Conservation (phyloP, 2,888 invertebrate genomes). For the Lagria hirta region DNA sequence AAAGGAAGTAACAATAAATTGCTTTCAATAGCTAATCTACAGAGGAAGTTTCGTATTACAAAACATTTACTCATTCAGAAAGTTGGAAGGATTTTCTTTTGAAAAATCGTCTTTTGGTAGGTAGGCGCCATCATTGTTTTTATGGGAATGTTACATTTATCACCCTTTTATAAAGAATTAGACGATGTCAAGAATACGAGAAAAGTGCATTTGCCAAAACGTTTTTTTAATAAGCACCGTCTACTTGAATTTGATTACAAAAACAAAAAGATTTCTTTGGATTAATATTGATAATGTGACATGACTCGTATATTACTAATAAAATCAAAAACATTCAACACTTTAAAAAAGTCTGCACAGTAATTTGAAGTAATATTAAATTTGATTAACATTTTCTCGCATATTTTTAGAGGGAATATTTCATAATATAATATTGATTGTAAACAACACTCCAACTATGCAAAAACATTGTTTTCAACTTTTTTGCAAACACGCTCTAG, state of each 20-base stretch:
- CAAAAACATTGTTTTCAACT: too few relatives aligned
- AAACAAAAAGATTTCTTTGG: too few relatives aligned
- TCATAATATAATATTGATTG: too few relatives aligned
- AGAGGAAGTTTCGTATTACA: slow-evolving; percentile 14
- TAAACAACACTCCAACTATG: too few relatives aligned
- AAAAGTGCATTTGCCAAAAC: slow-evolving; percentile 38
- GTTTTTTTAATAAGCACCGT: slow-evolving; percentile 28
- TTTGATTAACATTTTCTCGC: too few relatives aligned
- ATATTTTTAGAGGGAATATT: too few relatives aligned
- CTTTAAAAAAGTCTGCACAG: neutral
- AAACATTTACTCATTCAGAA: slow-evolving; percentile 19
- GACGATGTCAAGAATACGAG: slow-evolving; percentile 35
- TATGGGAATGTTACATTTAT: slow-evolving; percentile 33
- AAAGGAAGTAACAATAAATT: slow-evolving; percentile 15
- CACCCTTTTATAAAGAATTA: slow-evolving; percentile 39
- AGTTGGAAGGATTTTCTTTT: slow-evolving; percentile 11
- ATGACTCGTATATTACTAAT: neutral
- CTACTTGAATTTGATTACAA: slow-evolving; percentile 9
- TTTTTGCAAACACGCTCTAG: too few relatives aligned
- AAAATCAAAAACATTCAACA: neutral
- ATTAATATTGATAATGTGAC: neutral
- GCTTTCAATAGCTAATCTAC: slow-evolving; percentile 21
- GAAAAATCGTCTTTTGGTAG: slow-evolving; percentile 22
- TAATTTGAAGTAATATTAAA: too few relatives aligned
- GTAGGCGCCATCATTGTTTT: slow-evolving; percentile 28